These are phyloP conservation scores for Siniperca undulata DNA, from an alignment of 2,797 vertebrate genomes.

Conservation along the genomic window DNA sequence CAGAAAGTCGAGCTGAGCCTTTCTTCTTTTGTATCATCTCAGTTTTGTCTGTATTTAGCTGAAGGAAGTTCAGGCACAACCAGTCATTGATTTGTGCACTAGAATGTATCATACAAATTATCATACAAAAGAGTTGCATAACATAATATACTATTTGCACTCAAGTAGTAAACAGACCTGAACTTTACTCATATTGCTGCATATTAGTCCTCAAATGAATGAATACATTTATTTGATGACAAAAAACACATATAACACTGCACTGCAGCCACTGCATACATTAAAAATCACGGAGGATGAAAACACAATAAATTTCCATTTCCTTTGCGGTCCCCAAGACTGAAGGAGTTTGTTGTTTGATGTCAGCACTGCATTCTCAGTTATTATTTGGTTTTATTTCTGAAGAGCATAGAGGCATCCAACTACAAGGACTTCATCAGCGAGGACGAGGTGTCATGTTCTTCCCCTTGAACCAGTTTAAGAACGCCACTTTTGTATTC, in stretches of 20 bases:
- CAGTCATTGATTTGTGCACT: background rate
- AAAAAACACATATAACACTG: no score
- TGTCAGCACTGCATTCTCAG: background rate
- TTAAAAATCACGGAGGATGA: no score
- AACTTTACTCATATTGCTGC: background rate
- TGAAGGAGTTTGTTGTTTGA: background rate
- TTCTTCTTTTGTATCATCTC: background rate
- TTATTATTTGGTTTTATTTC: background rate
- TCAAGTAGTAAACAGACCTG: background rate
- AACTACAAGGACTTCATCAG: background rate
- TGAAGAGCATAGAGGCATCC: background rate
- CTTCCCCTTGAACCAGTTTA: background rate
- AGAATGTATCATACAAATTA: background rate
- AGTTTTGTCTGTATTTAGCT: conserved; percentile 1
- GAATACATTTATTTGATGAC: no score
- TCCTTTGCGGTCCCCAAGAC: no score
- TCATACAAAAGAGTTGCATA: background rate
- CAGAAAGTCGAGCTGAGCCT: background rate
- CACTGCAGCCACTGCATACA: no score
- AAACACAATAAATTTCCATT: no score
- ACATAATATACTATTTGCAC: background rate
- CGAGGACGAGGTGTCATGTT: background rate
- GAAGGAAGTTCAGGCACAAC: background rate
- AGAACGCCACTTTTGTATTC: background rate
- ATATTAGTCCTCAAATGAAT: background rate